Percentiles rank a stretch among this genome's conserved stretches.
Evolutionary conservation across 2,797 vertebrate genomes (phyloP).

Genomic region (Natrix natrix): DNA sequence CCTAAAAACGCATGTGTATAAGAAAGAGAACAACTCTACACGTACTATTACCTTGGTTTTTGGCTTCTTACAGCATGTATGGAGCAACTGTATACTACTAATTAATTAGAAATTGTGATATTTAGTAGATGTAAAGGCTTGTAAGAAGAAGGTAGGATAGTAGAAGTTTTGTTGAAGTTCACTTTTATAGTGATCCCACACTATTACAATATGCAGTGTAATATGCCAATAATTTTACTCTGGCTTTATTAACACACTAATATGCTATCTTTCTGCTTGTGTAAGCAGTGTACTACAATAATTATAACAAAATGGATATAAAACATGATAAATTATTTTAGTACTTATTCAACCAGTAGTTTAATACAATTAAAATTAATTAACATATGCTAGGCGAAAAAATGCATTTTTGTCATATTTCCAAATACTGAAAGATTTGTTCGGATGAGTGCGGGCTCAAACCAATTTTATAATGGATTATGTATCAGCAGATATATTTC

Average conservation of each 20-base stretch:
- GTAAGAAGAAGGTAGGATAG: too few relatives aligned
- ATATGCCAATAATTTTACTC: neutral
- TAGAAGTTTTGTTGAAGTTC: neutral
- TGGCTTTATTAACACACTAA: neutral
- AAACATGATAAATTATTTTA: neutral
- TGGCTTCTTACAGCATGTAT: neutral
- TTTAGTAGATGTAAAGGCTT: too few relatives aligned
- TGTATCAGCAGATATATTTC: neutral
- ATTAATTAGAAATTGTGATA: neutral
- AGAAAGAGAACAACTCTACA: neutral
- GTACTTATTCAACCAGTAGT: neutral
- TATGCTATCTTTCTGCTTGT: neutral
- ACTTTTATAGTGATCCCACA: fast-evolving
- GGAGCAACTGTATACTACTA: neutral
- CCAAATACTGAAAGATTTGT: neutral
- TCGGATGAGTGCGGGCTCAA: neutral
- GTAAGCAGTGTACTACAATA: neutral
- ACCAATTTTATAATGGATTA: neutral
- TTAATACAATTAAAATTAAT: neutral
- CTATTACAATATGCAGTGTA: neutral
- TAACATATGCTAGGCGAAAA: neutral
- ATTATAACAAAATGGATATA: neutral
- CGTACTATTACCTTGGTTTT: neutral
- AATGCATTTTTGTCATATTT: neutral
- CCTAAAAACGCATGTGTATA: neutral